A percentile compares a stretch with the other conserved stretches of the same genome.
These are phyloP conservation scores for Megalops cyprinoides DNA, from an alignment of 2,797 vertebrate genomes.

Conservation along the genomic window DNA sequence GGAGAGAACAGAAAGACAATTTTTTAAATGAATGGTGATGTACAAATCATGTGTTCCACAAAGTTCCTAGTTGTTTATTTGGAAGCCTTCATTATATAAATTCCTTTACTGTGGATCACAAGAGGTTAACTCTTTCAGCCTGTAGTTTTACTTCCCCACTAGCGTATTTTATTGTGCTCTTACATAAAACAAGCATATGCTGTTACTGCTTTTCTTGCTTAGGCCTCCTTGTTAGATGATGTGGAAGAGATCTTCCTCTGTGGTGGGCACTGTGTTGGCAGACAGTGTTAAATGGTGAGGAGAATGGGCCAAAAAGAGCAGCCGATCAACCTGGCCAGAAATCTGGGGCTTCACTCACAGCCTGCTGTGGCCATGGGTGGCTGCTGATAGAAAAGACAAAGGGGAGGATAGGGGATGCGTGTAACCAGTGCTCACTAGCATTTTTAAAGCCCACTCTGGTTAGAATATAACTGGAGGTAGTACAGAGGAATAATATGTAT, in stretches of 20 bases:
- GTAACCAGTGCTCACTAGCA: slow-evolving; percentile 9
- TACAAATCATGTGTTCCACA: too few species aligned
- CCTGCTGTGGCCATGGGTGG: slow-evolving; percentile 15
- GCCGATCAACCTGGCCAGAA: slow-evolving; percentile 26
- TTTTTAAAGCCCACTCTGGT: not conserved
- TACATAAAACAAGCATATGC: not conserved
- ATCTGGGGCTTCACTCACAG: slow-evolving; percentile 29
- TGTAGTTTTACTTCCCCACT: too few species aligned
- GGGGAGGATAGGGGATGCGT: slow-evolving; percentile 16
- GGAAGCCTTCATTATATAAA: too few species aligned
- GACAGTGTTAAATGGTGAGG: slow-evolving; percentile 9
- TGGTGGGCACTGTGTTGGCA: slow-evolving; percentile 10
- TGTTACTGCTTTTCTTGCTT: not conserved
- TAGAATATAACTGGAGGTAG: slow-evolving; percentile 15
- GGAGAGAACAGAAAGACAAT: too few species aligned
- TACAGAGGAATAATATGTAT: not conserved
- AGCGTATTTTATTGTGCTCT: not conserved
- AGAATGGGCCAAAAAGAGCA: slow-evolving; percentile 33
- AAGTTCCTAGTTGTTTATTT: too few species aligned
- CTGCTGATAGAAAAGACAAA: not conserved
- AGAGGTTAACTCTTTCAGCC: too few species aligned
- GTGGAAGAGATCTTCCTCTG: slow-evolving; percentile 18
- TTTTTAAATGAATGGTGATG: too few species aligned
- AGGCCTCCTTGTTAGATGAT: slow-evolving; percentile 19
- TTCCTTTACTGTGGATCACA: too few species aligned